Base-by-base conservation (phyloP, 2,888 invertebrate species). In the Cacoxenus indagator region DNA sequence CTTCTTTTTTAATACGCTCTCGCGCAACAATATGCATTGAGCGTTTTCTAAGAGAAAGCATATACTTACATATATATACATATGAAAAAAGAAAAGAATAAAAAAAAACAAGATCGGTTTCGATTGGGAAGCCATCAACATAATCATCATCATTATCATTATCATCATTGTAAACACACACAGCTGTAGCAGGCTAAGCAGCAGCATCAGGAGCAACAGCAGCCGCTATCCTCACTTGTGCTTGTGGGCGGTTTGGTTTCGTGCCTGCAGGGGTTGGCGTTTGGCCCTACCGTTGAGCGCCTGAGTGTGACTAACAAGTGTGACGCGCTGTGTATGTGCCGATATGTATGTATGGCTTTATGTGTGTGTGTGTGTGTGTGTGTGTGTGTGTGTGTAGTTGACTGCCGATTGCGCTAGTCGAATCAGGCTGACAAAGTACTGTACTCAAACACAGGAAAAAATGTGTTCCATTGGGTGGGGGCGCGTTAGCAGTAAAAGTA, bases 111-210 rank as follows among this genome's bases (percentile, higher is more conserved):
- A 84, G 87, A 87, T 87, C 87, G 86, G 87, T 87, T 87, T 86
- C 86, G 86, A 87, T 87, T 87, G 87, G 87, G 86, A 87, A 87
- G 86, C 86, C 87, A 87, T 87, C 87, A 82, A 83, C 80, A 65
- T 67, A 64, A 64, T 45, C 66, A 48, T 48, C 48, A 48, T 8
- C 46, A 46, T 46, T n/a, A 46, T 5, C 17, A 4, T 11, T n/a
- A 46, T n/a, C 22, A 48, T 48, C 19, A 17, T 51, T 9, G 22
- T 11, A 11, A 11, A n/a, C 57, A 26, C 11, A 17, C 26, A 11
- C 4, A 24, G 22, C 27, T 5, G 37, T 37, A 1, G 37, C 14
- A 8, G 37, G 8, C 37, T 37, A 11, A 11, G 6, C 45, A 11
- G 24, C 57, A 27, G 26, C 64, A 19, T 17, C 8, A 22, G 19